Percentiles rank a stretch among this genome's conserved stretches.
phyloP scores from a whole-genome alignment of 2,888 invertebrate species.

The Cephus runcator region DNA sequence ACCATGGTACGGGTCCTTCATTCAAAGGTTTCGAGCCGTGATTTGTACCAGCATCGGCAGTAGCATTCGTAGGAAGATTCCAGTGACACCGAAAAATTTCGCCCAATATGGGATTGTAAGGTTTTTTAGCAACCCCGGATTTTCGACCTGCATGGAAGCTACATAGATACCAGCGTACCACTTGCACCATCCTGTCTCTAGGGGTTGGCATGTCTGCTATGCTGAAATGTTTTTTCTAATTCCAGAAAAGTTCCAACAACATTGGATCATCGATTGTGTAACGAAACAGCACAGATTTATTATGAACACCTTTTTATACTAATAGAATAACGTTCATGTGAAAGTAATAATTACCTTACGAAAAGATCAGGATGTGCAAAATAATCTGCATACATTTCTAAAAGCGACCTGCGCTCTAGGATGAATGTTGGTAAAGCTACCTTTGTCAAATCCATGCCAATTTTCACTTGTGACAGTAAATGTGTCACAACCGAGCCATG shows the following conservation, averaged over 20 bases:
- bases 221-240: constrained; percentile 66
- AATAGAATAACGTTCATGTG: background rate
- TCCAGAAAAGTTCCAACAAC: background rate
- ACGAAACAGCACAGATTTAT: background rate
- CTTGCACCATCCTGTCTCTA: constrained; percentile 91
- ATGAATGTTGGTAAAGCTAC: constrained; percentile 99
- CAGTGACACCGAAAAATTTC: constrained; percentile 94
- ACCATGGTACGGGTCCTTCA: constrained; percentile 94
- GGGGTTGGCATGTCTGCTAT: constrained; percentile 90
- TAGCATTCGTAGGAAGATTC: constrained; percentile 71
- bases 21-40: constrained; percentile 62
- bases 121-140: constrained; percentile 97
- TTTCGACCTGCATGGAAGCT: constrained; percentile 99
- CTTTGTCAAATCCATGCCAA: constrained; percentile 99
- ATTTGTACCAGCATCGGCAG: constrained; percentile 33
- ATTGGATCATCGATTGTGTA: background rate
- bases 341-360: constrained; percentile 73
- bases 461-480: constrained; percentile 95
- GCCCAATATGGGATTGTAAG: constrained; percentile 98
- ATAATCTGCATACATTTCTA: constrained; percentile 99
- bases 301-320: background rate
- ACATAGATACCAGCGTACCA: constrained; percentile 96
- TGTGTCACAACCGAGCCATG: constrained; percentile 98
- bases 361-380: constrained; percentile 99
- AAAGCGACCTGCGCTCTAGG: constrained; percentile 92